phyloP scores from a whole-genome alignment of 1,140 invertebrate genomes.

The Eriocheir sinensis region DNA sequence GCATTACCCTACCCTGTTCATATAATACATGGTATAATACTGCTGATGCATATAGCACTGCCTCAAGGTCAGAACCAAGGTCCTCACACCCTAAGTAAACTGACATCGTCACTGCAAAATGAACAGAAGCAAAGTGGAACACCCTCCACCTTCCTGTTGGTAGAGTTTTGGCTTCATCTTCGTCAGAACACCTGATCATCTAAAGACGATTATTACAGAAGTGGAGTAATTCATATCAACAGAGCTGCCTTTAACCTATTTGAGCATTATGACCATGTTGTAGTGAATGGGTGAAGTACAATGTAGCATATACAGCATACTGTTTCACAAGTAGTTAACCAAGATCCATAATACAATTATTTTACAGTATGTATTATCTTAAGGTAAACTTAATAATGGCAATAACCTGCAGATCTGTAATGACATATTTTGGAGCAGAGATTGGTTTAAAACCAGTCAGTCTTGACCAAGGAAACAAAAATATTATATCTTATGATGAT shows the following conservation, averaged over 20 bases:
- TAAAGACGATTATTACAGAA: background rate
- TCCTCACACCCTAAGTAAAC: too few species aligned
- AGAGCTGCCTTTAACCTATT: background rate
- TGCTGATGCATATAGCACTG: background rate
- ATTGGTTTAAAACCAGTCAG: background rate
- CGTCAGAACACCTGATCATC: background rate
- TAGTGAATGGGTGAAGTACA: background rate
- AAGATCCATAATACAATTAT: background rate
- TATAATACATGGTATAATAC: slow-evolving; percentile 9
- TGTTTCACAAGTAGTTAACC: background rate
- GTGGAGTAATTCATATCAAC: background rate
- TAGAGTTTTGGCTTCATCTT: background rate
- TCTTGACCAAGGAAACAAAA: background rate
- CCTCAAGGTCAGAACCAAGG: too few species aligned
- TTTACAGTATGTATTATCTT: background rate
- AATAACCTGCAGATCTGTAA: background rate
- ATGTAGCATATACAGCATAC: background rate
- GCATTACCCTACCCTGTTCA: background rate
- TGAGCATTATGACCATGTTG: background rate
- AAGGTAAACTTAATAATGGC: background rate
- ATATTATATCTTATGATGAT: background rate
- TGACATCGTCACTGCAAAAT: too few species aligned
- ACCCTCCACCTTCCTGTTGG: too few species aligned
- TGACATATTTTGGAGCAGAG: background rate
- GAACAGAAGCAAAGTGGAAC: too few species aligned